Evolutionary conservation across 2,888 invertebrate genomes (phyloP), one percentile per base, ranked within the genome.

Genomic region (Brenthis ino): DNA sequence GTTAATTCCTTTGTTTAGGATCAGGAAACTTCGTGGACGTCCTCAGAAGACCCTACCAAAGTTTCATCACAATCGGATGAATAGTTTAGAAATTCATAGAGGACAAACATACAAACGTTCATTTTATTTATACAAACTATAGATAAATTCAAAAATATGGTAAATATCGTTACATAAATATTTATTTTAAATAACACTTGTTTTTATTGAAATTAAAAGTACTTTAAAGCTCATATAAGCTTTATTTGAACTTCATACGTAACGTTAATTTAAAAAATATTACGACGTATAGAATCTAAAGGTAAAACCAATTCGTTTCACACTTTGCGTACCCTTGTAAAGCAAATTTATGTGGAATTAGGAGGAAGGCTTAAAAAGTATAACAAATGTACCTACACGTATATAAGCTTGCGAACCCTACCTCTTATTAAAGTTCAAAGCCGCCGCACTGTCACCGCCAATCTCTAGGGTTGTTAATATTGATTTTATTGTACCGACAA

Each of bases 371-470:
- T 63, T 63, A 63, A 64, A 55, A 64, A 64, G 43, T 56, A 64
- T 47, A 61, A 63, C 60, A 60, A 58, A 28, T 28, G 54, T 54
- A 24, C 53, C 11, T 43, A 43, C 37, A 11, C 11, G 11, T 43
- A 43, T 43, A 43, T 11, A 43, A 43, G 55, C 54, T 43, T 70
- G 71, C 13, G 78, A 78, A 61, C 78, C 79, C 77, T 78, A 73
- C 43, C 51, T 33, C 56, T 66, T 64, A 60, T 64, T 68, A 63
- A 69, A 77, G 78, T 75, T 79, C 78, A 79, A 79, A 80, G 79
- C 74, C 72, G 77, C 75, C 79, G 76, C 77, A 73, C 66, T 72
- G 76, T 75, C 77, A 77, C 74, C 77, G 77, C 72, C 76, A 74
- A 76, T 74, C 74, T 72, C 68, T 66, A 77, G 78, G 76, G 79